Conservation (phyloP, 1,140 invertebrate species). For the Drosophila simulans region DNA sequence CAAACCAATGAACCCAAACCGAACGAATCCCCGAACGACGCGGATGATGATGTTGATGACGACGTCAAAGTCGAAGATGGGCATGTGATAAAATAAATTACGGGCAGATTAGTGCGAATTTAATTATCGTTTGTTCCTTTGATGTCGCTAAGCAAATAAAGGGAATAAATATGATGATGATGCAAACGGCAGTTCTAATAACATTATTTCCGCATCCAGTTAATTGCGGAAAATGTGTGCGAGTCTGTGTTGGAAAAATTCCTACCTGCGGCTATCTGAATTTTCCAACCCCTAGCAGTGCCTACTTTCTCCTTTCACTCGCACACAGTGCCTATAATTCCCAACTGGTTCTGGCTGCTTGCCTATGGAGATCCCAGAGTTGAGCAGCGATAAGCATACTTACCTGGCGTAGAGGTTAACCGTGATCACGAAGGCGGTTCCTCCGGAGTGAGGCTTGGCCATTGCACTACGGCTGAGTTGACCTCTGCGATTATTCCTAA, state of each 20-base stretch:
- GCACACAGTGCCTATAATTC: constrained; percentile 14
- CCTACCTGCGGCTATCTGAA: constrained; percentile 21
- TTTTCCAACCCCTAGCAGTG: background rate
- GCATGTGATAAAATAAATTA: constrained; percentile 84
- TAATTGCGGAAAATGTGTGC: constrained; percentile 51
- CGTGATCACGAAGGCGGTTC: constrained; percentile 45
- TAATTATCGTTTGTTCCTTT: constrained; percentile 84
- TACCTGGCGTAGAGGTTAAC: constrained; percentile 54
- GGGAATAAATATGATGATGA: constrained; percentile 72
- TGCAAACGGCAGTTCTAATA: constrained; percentile 53
- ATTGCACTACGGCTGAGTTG: constrained; percentile 76
- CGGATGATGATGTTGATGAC: constrained; percentile 66
- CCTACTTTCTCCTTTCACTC: constrained; percentile 14
- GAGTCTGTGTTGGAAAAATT: background rate
- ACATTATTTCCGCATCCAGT: constrained; percentile 41
- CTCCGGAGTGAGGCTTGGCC: constrained; percentile 27
- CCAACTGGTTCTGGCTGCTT: constrained; percentile 21
- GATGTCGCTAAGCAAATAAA: constrained; percentile 72
- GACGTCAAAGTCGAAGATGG: constrained; percentile 71
- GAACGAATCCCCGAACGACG: constrained; percentile 14
- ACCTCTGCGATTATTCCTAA: constrained; percentile 85
- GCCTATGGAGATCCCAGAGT: background rate
- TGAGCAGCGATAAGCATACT: constrained; percentile 28
- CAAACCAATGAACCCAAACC: constrained; percentile 8
- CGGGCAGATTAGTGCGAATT: constrained; percentile 83